These are phyloP conservation scores for Notamacropus eugenii DNA, from an alignment of 2,797 vertebrate genomes.

Conservation along the genomic window DNA sequence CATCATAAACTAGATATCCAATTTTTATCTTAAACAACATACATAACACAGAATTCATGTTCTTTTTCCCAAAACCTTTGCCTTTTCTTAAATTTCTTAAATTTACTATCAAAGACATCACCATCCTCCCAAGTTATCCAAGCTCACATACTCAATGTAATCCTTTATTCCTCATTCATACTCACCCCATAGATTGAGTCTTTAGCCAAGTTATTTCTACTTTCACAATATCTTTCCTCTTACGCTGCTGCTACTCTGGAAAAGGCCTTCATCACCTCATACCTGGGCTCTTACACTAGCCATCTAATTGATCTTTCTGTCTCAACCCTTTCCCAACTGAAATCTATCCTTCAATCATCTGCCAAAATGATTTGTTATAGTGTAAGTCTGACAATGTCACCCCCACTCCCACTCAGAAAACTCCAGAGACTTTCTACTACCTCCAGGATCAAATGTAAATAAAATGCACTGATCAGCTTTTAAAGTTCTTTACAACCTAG, in stretches of 20 bases:
- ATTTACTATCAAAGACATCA: background rate
- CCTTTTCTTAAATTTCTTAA: background rate
- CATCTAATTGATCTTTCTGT: background rate
- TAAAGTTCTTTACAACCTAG: background rate
- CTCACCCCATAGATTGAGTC: background rate
- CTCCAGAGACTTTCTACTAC: background rate
- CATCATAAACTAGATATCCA: background rate
- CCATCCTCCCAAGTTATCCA: background rate
- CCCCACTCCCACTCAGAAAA: background rate
- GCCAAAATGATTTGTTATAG: background rate
- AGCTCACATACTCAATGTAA: background rate
- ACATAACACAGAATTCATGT: background rate
- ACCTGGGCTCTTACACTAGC: background rate
- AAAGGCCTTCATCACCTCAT: background rate
- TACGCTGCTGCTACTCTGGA: background rate
- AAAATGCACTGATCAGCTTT: background rate
- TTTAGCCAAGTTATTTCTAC: background rate
- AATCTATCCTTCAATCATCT: background rate
- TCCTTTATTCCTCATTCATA: background rate
- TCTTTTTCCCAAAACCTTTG: background rate
- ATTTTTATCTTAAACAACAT: background rate
- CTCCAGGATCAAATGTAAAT: background rate
- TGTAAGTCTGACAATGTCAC: background rate
- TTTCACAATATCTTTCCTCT: background rate
- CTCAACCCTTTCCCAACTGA: background rate